Percentiles rank a stretch among this genome's conserved stretches.
These are phyloP conservation scores for Chouioia cunea DNA, from an alignment of 2,888 invertebrate genomes.

Conservation along the genomic window DNA sequence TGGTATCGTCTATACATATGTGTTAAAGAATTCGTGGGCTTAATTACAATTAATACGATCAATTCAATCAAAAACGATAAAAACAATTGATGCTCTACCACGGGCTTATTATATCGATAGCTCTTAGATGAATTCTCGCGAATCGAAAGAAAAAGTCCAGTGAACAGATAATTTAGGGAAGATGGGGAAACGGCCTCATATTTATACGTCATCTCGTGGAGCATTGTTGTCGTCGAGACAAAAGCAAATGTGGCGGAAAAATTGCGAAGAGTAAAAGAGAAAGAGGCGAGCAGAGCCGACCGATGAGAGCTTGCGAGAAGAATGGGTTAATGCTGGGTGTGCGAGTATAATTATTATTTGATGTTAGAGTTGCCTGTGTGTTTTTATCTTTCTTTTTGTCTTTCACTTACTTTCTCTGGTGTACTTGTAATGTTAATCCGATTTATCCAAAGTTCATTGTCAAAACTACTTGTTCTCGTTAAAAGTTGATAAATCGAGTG, in stretches of 20 bases:
- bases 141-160: constrained; percentile 29
- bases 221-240: constrained; percentile 70
- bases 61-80: too few species aligned
- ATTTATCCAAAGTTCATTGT: background rate
- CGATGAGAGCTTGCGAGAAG: constrained; percentile 52
- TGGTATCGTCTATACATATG: too few species aligned
- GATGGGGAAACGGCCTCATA: constrained; percentile 60
- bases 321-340: constrained; percentile 61
- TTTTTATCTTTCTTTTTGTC: constrained; percentile 39
- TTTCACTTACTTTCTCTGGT: constrained; percentile 3
- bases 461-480: too few species aligned
- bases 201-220: constrained; percentile 66
- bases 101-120: too few species aligned
- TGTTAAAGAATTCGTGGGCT: too few species aligned
- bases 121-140: background rate
- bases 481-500: background rate
- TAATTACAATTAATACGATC: too few species aligned
- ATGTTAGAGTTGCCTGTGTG: constrained; percentile 34
- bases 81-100: too few species aligned
- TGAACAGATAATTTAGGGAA: constrained; percentile 1
- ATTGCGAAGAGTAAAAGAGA: constrained; percentile 53
- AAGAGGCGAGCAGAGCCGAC: constrained; percentile 54
- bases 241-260: constrained; percentile 67
- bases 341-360: constrained; percentile 52
- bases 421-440: background rate